Percentiles rank a stretch among this genome's conserved stretches.
phyloP scores from a whole-genome alignment of 2,888 invertebrate species.

The Dryomyza anilis region DNA sequence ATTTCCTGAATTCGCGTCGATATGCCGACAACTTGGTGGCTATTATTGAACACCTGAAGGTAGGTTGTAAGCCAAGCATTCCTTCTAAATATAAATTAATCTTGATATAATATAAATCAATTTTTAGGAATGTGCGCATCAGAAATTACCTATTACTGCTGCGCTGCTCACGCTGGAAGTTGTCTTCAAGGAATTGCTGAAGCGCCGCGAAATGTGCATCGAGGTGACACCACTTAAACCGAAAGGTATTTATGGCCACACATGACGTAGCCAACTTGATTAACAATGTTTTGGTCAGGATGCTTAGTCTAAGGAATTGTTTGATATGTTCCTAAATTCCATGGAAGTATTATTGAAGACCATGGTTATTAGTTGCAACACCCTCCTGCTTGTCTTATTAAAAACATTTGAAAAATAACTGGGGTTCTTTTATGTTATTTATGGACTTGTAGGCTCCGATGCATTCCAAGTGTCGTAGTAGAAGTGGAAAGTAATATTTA shows the following conservation, averaged over 20 bases:
- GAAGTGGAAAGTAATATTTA: background rate
- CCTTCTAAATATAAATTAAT: background rate
- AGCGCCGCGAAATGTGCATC: slow-evolving; percentile 70
- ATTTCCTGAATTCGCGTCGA: slow-evolving; percentile 71
- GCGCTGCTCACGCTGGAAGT: slow-evolving; percentile 73
- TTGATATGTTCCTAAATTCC: too few relatives aligned
- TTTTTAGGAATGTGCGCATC: slow-evolving; percentile 42
- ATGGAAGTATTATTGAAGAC: too few relatives aligned
- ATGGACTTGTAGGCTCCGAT: too few relatives aligned
- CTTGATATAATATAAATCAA: too few relatives aligned
- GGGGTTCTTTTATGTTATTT: too few relatives aligned
- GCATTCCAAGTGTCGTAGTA: too few relatives aligned
- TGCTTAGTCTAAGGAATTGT: background rate
- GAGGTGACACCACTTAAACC: slow-evolving; percentile 68
- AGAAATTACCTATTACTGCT: slow-evolving; percentile 62
- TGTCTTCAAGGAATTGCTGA: slow-evolving; percentile 72
- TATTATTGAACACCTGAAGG: slow-evolving; percentile 73
- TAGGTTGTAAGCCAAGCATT: slow-evolving; percentile 45
- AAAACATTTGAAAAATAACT: too few relatives aligned
- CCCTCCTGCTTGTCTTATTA: too few relatives aligned
- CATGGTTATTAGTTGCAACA: too few relatives aligned
- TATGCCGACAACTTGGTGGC: slow-evolving; percentile 71
- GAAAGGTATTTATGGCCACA: slow-evolving; percentile 55
- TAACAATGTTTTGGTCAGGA: background rate
- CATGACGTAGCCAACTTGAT: background rate